Conservation (phyloP, 2,113 vertebrate species). For the Oxyruncus cristatus region DNA sequence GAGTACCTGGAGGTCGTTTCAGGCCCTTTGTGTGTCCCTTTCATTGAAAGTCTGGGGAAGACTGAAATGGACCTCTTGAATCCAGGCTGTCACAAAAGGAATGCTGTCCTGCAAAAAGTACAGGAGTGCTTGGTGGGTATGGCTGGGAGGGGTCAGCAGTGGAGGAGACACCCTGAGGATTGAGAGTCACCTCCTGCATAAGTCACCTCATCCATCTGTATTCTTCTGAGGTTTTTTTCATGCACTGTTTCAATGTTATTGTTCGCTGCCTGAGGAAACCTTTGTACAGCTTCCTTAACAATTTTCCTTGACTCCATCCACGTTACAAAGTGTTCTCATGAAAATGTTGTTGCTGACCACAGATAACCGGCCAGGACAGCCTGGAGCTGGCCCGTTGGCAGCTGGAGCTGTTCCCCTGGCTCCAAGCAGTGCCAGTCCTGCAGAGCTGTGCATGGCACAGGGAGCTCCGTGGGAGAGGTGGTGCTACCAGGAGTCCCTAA, state of each 20-base stretch:
- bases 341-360: neutral
- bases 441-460: neutral
- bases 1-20: conserved; percentile 66
- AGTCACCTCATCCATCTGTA: neutral
- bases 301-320: neutral
- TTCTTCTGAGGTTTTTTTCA: neutral
- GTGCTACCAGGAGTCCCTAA: neutral
- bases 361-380: neutral
- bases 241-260: neutral
- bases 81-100: conserved; percentile 68
- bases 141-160: neutral
- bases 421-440: neutral
- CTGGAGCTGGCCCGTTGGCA: neutral
- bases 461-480: neutral
- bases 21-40: conserved; percentile 63
- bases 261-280: neutral
- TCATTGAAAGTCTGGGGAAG: conserved; percentile 74
- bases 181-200: neutral
- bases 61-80: conserved; percentile 57
- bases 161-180: neutral
- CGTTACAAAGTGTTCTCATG: neutral
- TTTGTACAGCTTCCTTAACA: neutral
- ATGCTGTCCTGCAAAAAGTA: conserved; percentile 68
- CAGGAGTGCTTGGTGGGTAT: conserved; percentile 78
- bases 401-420: neutral